Conservation (phyloP, 2,888 invertebrate genomes). For the Dione vanillae region DNA sequence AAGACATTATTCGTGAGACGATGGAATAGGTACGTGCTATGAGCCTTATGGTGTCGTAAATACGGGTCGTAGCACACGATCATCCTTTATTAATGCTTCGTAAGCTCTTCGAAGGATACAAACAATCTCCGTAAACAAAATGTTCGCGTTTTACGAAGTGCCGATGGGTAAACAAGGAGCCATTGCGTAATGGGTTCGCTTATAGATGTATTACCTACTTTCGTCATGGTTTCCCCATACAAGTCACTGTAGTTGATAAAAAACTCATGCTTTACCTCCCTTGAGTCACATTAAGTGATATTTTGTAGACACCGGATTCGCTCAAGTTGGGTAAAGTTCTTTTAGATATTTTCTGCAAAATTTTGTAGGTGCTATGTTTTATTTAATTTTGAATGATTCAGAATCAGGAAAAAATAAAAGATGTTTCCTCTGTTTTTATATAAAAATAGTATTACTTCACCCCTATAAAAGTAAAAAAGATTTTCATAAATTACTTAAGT, state of each 20-base stretch:
- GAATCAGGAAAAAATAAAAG: no score
- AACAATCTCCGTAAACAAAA: constrained; percentile 41
- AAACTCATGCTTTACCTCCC: constrained; percentile 7
- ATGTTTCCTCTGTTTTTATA: no score
- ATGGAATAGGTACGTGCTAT: constrained; percentile 1
- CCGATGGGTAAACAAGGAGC: constrained; percentile 36
- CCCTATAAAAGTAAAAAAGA: no score
- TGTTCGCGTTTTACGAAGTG: constrained; percentile 34
- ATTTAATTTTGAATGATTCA: no score
- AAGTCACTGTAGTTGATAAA: constrained; percentile 7
- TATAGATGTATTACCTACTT: constrained; percentile 28
- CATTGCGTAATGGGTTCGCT: constrained; percentile 37
- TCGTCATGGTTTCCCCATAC: neutral
- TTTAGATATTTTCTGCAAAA: neutral
- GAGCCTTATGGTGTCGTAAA: constrained; percentile 17
- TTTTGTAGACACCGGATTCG: constrained; percentile 10
- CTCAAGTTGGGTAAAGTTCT: constrained; percentile 5
- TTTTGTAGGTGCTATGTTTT: neutral
- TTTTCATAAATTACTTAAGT: no score
- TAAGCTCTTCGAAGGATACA: constrained; percentile 36
- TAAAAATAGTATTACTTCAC: no score
- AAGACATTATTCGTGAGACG: constrained; percentile 26
- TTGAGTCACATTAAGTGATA: neutral
- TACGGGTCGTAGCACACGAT: constrained; percentile 21
- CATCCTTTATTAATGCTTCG: constrained; percentile 29